Conservation (phyloP, 2,888 invertebrate genomes). For the Trachelus troglodyta region DNA sequence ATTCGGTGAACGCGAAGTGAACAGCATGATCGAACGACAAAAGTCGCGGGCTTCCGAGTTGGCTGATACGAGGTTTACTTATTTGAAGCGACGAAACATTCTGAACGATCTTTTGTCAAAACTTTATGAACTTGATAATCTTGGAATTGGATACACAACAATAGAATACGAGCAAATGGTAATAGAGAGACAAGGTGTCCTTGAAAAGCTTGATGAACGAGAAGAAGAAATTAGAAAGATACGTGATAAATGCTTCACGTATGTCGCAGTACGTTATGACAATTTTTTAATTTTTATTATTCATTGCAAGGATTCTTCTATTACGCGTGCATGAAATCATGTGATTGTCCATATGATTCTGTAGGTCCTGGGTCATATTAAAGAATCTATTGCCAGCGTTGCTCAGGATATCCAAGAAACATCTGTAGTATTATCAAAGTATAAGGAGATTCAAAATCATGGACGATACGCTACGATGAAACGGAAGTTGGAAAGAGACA, state of each 20-base stretch:
- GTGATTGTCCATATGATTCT: not conserved
- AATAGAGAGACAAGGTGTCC: slow-evolving; percentile 20
- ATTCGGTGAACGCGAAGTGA: slow-evolving; percentile 6
- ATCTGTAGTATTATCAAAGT: slow-evolving; percentile 7
- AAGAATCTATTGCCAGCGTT: slow-evolving; percentile 28
- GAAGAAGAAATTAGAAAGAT: slow-evolving; percentile 28
- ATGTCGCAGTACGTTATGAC: slow-evolving; percentile 24
- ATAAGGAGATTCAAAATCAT: slow-evolving; percentile 13
- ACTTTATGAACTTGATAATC: slow-evolving; percentile 21
- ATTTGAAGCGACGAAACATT: slow-evolving; percentile 24
- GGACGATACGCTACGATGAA: slow-evolving; percentile 17
- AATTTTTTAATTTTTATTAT: not conserved
- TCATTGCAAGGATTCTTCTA: not conserved
- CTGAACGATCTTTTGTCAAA: slow-evolving; percentile 18
- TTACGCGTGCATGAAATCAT: not conserved
- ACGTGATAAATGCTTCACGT: slow-evolving; percentile 22
- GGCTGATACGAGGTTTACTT: slow-evolving; percentile 25
- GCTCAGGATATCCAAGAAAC: slow-evolving; percentile 18
- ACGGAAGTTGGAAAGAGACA: slow-evolving; percentile 23
- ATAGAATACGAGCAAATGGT: slow-evolving; percentile 36
- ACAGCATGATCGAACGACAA: slow-evolving; percentile 27
- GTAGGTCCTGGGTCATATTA: slow-evolving; percentile 36
- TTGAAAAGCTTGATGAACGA: slow-evolving; percentile 38
- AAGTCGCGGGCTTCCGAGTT: slow-evolving; percentile 20
- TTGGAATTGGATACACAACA: slow-evolving; percentile 34